Percentiles rank a stretch among this genome's conserved stretches.
These are phyloP conservation scores for Epirrhoe tristata DNA, from an alignment of 2,888 invertebrate species.

Conservation along the genomic window DNA sequence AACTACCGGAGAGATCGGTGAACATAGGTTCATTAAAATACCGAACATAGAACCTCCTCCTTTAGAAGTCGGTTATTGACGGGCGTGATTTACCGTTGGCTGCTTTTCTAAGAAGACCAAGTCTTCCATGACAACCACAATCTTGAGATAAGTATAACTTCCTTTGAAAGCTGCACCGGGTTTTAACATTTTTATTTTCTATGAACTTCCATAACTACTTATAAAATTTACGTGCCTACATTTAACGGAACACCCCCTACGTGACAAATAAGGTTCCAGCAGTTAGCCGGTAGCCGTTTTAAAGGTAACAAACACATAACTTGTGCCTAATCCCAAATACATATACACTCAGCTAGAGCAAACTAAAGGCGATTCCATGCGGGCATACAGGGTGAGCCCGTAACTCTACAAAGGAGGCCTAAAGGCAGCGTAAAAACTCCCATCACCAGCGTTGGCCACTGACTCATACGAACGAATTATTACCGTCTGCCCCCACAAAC, in stretches of 20 bases:
- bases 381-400: not conserved
- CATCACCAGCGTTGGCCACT: too few relatives aligned
- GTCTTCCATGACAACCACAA: not conserved
- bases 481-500: too few relatives aligned
- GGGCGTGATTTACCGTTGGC: not conserved
- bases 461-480: too few relatives aligned
- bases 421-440: too few relatives aligned
- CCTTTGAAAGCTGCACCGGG: not conserved
- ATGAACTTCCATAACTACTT: too few relatives aligned
- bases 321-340: not conserved
- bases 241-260: too few relatives aligned
- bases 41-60: too few relatives aligned
- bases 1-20: too few relatives aligned
- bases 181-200: not conserved
- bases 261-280: not conserved
- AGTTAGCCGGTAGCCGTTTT: not conserved
- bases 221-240: too few relatives aligned
- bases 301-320: slow-evolving; percentile 1
- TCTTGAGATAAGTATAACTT: not conserved
- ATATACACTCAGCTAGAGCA: not conserved
- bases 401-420: too few relatives aligned
- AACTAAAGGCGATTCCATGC: not conserved
- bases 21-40: too few relatives aligned
- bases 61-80: not conserved
- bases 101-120: not conserved